Evolutionary conservation across 2,113 vertebrate species (phyloP).

Genomic region (Myotis lucifugus): DNA sequence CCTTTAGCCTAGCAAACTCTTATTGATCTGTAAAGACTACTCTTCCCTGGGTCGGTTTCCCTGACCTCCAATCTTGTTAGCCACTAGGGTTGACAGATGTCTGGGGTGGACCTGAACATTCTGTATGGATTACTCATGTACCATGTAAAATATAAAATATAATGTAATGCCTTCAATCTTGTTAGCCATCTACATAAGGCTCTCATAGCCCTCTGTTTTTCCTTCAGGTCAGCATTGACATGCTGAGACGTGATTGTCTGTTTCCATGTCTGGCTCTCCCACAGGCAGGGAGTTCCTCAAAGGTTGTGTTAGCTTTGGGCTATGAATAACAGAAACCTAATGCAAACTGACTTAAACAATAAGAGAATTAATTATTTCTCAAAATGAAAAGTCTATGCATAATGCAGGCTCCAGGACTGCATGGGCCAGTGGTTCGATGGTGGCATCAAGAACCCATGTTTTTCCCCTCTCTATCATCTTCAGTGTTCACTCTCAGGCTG

Average conservation of each 20-base stretch:
- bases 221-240: background rate
- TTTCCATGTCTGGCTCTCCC: background rate
- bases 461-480: background rate
- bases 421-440: background rate
- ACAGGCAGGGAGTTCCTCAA: background rate
- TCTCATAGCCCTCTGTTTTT: background rate
- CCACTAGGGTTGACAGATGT: background rate
- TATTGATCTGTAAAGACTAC: background rate
- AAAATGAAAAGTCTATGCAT: background rate
- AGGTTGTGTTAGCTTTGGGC: background rate
- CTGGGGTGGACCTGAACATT: no score
- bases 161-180: background rate
- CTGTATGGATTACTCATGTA: no score
- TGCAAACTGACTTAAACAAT: conserved; percentile 23
- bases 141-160: no score
- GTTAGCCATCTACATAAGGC: background rate
- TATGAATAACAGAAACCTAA: conserved; percentile 32
- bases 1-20: background rate
- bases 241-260: background rate
- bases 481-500: background rate
- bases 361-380: background rate
- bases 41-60: background rate
- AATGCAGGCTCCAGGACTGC: background rate
- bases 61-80: background rate
- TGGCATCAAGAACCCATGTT: background rate